phyloP scores from a whole-genome alignment of 2,888 invertebrate species.

The Mactromeris polynyma region DNA sequence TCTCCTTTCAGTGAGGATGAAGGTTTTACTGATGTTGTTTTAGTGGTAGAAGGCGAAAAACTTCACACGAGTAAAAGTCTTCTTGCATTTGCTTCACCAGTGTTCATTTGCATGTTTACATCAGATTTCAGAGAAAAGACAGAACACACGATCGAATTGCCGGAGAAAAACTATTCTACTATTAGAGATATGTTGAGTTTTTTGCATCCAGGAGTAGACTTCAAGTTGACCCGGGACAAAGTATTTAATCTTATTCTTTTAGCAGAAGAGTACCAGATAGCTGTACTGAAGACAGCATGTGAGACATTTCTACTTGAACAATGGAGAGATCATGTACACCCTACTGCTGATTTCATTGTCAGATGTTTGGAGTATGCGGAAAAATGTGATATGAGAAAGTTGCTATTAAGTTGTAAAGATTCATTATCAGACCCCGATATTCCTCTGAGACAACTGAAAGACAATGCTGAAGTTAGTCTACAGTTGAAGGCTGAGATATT shows the following conservation, averaged over 20 bases:
- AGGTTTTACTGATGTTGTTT: slow-evolving; percentile 62
- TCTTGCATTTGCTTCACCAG: slow-evolving; percentile 72
- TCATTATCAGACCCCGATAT: slow-evolving; percentile 48
- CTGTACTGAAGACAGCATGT: slow-evolving; percentile 69
- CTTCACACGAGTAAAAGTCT: slow-evolving; percentile 67
- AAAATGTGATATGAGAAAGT: slow-evolving; percentile 54
- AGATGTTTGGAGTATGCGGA: slow-evolving; percentile 62
- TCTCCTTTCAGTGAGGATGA: slow-evolving; percentile 57
- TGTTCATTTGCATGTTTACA: slow-evolving; percentile 74
- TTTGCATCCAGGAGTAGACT: slow-evolving; percentile 69
- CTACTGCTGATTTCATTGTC: slow-evolving; percentile 62
- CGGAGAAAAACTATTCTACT: slow-evolving; percentile 65
- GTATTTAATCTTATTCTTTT: slow-evolving; percentile 68
- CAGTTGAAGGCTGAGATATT: slow-evolving; percentile 65
- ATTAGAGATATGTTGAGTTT: slow-evolving; percentile 69
- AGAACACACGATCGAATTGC: slow-evolving; percentile 65
- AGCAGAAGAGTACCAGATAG: slow-evolving; percentile 74
- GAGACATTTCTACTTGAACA: slow-evolving; percentile 64
- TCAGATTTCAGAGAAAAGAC: slow-evolving; percentile 69
- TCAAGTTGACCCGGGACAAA: slow-evolving; percentile 56
- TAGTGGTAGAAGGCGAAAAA: slow-evolving; percentile 61
- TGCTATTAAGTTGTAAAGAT: slow-evolving; percentile 39
- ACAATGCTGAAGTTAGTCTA: slow-evolving; percentile 51
- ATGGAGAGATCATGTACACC: slow-evolving; percentile 36
- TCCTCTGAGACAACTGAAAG: slow-evolving; percentile 48